These are phyloP conservation scores for Micromussa lordhowensis DNA, from an alignment of 92 coral and sea anemone species.

Conservation along the genomic window DNA sequence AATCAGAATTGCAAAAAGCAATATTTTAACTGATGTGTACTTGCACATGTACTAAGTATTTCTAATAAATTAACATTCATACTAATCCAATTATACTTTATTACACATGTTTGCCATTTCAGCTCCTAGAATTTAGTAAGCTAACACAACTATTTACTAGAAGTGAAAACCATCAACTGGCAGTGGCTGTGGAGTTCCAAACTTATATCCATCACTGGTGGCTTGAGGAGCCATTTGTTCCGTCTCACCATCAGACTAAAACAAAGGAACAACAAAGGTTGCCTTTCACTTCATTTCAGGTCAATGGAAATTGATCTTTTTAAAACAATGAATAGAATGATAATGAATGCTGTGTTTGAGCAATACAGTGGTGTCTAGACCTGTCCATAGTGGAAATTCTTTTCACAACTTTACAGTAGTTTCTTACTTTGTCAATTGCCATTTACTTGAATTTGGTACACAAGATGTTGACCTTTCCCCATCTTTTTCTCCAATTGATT, in stretches of 20 bases:
- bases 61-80: background rate
- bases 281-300: background rate
- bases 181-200: conserved; percentile 71
- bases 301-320: background rate
- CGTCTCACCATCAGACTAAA: conserved; percentile 52
- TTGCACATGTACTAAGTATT: background rate
- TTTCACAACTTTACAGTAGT: no score
- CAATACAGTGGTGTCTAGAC: no score
- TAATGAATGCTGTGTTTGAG: background rate
- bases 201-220: conserved; percentile 70
- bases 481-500: no score
- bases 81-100: background rate
- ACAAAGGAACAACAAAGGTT: background rate
- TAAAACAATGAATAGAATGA: background rate
- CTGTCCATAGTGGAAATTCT: no score
- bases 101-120: background rate
- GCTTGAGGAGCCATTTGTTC: conserved; percentile 64
- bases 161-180: conserved; percentile 76
- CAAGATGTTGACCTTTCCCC: no score
- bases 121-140: background rate
- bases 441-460: no score
- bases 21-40: conserved; percentile 15
- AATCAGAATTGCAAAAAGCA: conserved; percentile 18
- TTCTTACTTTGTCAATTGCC: no score
- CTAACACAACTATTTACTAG: conserved; percentile 7